phyloP scores from a whole-genome alignment of 2,113 vertebrate genomes.

The Orthochromis malagaraziensis region DNA sequence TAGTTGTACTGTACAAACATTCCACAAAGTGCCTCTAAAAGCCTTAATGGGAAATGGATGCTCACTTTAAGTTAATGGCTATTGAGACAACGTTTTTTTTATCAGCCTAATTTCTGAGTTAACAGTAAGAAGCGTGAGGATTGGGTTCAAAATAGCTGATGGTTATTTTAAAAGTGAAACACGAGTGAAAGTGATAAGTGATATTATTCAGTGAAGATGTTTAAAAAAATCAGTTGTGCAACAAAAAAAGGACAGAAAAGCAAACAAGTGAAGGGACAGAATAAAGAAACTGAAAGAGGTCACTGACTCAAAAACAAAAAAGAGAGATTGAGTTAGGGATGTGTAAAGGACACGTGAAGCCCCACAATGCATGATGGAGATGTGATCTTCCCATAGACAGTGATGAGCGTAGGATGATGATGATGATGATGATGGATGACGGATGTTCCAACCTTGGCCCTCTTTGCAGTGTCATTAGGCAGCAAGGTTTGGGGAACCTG shows the following conservation, averaged over 20 bases:
- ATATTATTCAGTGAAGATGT: neutral
- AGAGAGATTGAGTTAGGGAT: neutral
- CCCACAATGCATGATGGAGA: neutral
- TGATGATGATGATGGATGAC: constrained; percentile 12
- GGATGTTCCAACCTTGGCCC: constrained; percentile 33
- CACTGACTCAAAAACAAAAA: neutral
- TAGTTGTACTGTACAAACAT: neutral
- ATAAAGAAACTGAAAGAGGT: neutral
- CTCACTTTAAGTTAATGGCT: neutral
- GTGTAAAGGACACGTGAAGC: constrained; percentile 35
- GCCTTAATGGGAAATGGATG: neutral
- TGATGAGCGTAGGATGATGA: constrained; percentile 24
- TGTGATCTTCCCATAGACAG: neutral
- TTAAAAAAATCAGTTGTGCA: neutral
- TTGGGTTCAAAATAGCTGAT: neutral
- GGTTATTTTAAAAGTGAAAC: neutral
- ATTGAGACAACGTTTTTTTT: accelerated
- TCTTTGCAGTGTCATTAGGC: constrained; percentile 47
- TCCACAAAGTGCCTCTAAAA: neutral
- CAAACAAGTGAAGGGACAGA: neutral
- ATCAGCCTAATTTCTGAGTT: neutral
- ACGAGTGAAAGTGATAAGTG: neutral
- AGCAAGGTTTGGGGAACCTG: constrained; percentile 25
- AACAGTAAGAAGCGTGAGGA: neutral
- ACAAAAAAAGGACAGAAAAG: neutral